A percentile compares a stretch with the other conserved stretches of the same genome.
Conservation (phyloP, 2,888 invertebrate genomes). For the Mesoligia furuncula region DNA sequence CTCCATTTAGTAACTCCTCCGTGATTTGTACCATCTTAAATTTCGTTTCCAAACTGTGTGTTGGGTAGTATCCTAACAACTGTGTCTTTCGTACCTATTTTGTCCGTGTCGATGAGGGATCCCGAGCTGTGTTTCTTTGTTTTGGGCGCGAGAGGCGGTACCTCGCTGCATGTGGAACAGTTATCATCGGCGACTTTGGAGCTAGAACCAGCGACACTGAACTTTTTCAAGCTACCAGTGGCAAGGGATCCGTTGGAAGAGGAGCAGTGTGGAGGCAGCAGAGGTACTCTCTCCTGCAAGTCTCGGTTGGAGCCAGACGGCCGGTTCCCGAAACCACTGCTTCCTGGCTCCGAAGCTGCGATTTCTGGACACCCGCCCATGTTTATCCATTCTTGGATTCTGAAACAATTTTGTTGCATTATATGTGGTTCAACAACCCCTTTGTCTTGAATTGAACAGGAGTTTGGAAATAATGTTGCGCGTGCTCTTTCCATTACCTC, state of each 20-base stretch:
- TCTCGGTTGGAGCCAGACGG: slow-evolving; percentile 79
- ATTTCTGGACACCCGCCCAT: slow-evolving; percentile 84
- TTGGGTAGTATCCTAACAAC: slow-evolving; percentile 87
- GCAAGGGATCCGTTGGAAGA: slow-evolving; percentile 87
- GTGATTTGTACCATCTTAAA: slow-evolving; percentile 68
- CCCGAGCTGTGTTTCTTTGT: slow-evolving; percentile 87
- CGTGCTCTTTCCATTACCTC: too few relatives aligned
- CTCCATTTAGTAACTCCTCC: slow-evolving; percentile 47
- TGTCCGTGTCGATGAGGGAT: slow-evolving; percentile 86
- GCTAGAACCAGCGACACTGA: slow-evolving; percentile 81
- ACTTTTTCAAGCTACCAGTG: slow-evolving; percentile 85
- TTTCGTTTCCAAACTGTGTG: slow-evolving; percentile 84
- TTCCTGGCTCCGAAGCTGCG: slow-evolving; percentile 79
- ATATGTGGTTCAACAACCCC: not conserved
- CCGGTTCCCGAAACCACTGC: slow-evolving; percentile 78
- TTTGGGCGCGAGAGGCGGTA: slow-evolving; percentile 84
- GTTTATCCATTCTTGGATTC: slow-evolving; percentile 84
- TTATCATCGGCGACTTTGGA: slow-evolving; percentile 81
- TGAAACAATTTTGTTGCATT: slow-evolving; percentile 37
- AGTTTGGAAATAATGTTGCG: not conserved
- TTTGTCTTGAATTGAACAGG: not conserved
- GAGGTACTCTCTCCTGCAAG: slow-evolving; percentile 84
- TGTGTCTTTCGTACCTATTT: slow-evolving; percentile 84
- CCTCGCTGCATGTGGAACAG: slow-evolving; percentile 86
- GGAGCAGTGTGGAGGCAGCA: slow-evolving; percentile 85